phyloP scores from a whole-genome alignment of 2,888 invertebrate species.

The Spialia ferax region DNA sequence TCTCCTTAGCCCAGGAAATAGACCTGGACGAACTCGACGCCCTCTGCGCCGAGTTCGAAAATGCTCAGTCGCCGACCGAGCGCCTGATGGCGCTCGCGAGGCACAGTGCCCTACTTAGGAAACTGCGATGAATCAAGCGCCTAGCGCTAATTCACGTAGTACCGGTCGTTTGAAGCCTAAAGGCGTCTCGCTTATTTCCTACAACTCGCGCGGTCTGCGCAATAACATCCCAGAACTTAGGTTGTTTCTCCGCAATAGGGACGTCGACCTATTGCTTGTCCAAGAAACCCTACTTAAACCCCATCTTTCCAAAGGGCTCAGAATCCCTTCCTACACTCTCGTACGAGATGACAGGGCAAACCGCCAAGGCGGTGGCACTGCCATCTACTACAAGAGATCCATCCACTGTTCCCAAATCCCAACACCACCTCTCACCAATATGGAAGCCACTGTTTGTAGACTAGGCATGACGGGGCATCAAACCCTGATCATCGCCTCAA shows the following conservation, averaged over 20 bases:
- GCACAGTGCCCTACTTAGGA: background rate
- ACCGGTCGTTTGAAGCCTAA: background rate
- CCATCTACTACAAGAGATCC: conserved; percentile 17
- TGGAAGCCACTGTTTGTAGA: conserved; percentile 28
- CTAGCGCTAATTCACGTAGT: background rate
- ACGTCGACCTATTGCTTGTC: background rate
- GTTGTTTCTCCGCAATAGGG: background rate
- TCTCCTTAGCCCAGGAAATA: too few species aligned
- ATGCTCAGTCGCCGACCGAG: background rate
- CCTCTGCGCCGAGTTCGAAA: too few species aligned
- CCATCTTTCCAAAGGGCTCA: background rate
- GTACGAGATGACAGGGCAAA: background rate
- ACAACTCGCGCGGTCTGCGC: background rate
- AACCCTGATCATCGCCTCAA: conserved; percentile 19
- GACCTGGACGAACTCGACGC: too few species aligned
- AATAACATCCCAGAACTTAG: background rate
- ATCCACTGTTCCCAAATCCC: background rate
- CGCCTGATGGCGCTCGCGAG: background rate
- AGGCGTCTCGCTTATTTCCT: conserved; percentile 7
- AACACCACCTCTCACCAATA: background rate
- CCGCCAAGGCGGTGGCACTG: conserved; percentile 7
- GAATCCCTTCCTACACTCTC: background rate
- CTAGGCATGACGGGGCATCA: conserved; percentile 20
- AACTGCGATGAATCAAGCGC: background rate
- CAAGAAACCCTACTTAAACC: background rate